A percentile compares a stretch with the other conserved stretches of the same genome.
These are phyloP conservation scores for Caenorhabditis angaria DNA, from an alignment of 2,888 invertebrate species.

Conservation along the genomic window DNA sequence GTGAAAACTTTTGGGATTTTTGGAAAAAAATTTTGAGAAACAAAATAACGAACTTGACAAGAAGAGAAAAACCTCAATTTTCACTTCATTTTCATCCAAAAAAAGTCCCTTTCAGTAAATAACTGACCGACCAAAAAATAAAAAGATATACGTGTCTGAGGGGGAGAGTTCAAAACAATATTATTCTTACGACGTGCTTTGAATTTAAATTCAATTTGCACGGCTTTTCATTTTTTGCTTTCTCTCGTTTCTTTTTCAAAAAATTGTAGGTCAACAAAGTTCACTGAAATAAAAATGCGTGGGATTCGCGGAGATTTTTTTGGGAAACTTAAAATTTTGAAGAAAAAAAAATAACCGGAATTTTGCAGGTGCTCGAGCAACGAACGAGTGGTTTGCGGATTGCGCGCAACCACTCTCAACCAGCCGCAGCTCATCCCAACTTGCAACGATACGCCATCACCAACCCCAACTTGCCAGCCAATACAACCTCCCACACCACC, in stretches of 20 bases:
- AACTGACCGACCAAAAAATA: too few species aligned
- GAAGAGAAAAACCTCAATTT: too few species aligned
- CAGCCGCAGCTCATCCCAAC: conserved; percentile 47
- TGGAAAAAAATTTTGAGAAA: neutral
- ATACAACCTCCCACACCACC: conserved; percentile 34
- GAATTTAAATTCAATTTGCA: neutral
- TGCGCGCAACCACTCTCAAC: conserved; percentile 55
- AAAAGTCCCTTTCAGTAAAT: too few species aligned
- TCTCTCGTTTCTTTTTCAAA: too few species aligned
- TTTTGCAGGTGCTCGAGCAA: conserved; percentile 48
- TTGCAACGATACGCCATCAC: conserved; percentile 39
- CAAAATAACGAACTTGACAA: too few species aligned
- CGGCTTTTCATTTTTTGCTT: neutral
- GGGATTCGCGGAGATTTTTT: neutral
- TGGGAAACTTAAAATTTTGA: too few species aligned
- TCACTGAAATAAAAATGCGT: neutral
- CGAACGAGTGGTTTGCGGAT: conserved; percentile 48
- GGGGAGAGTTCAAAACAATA: neutral
- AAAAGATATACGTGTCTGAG: too few species aligned
- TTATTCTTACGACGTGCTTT: neutral
- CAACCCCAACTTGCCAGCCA: neutral
- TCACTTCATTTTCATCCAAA: too few species aligned
- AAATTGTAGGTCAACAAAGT: neutral
- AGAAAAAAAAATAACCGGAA: too few species aligned
- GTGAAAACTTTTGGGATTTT: too few species aligned